phyloP scores from a whole-genome alignment of 1,140 invertebrate genomes.

The Conus betulinus region DNA sequence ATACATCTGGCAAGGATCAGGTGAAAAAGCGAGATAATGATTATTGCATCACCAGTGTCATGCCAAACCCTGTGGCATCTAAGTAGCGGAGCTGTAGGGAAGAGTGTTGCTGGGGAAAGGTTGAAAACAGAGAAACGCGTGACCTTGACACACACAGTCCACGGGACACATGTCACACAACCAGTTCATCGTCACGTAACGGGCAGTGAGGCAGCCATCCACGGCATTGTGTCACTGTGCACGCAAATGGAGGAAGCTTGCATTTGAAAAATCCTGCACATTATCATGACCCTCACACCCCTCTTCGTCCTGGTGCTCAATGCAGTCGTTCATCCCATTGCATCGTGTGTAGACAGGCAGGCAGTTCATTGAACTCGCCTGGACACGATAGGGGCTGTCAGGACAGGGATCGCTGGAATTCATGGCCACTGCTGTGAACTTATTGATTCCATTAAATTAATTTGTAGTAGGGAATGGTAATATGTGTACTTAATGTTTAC shows the following conservation, averaged over 20 bases:
- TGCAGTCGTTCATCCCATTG: conserved; percentile 27
- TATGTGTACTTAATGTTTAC: too few relatives aligned
- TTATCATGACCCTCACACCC: background rate
- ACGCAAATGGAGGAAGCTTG: conserved; percentile 32
- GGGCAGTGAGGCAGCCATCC: conserved; percentile 37
- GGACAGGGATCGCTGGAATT: background rate
- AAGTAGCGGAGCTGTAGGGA: conserved; percentile 4
- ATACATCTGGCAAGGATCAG: background rate
- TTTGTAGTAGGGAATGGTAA: background rate
- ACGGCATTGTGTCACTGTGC: conserved; percentile 27
- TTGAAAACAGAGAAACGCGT: conserved; percentile 8
- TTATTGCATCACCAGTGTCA: background rate
- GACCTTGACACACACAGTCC: conserved; percentile 39
- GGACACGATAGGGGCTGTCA: conserved; percentile 12
- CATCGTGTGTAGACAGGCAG: conserved; percentile 21
- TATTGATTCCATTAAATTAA: background rate
- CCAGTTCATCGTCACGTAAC: conserved; percentile 37
- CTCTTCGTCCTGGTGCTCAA: conserved; percentile 10
- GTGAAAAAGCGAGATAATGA: background rate
- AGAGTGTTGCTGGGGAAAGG: background rate
- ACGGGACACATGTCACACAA: conserved; percentile 44
- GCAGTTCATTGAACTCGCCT: background rate
- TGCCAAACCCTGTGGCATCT: background rate
- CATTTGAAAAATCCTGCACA: conserved; percentile 41
- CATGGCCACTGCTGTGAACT: background rate